These are phyloP conservation scores for Calyptommatus sinebrachiatus DNA, from an alignment of 2,113 vertebrate genomes.

Conservation along the genomic window DNA sequence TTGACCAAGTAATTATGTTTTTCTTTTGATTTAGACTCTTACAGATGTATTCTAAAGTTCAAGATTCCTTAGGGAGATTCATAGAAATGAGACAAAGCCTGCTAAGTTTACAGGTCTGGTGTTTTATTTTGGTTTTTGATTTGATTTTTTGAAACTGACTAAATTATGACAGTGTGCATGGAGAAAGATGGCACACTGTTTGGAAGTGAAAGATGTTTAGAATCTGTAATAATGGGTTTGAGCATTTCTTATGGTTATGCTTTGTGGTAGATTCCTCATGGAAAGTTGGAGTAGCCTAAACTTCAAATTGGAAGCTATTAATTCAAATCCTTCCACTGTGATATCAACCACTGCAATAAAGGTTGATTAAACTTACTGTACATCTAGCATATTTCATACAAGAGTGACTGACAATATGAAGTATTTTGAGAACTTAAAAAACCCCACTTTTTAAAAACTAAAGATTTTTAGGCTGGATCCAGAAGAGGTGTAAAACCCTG, in stretches of 20 bases:
- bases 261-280: background rate
- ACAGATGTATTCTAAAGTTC: conserved; percentile 68
- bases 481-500: no score
- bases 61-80: conserved; percentile 68
- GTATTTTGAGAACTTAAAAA: background rate
- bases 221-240: no score
- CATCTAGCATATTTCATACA: background rate
- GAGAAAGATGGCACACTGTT: background rate
- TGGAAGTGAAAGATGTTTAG: background rate
- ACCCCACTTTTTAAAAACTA: no score
- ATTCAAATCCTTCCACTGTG: background rate
- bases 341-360: background rate
- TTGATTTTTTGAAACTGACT: background rate
- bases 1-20: conserved; percentile 23
- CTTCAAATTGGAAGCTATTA: background rate
- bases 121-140: background rate
- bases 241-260: background rate
- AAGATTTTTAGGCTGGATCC: no score
- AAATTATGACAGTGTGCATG: background rate
- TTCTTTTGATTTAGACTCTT: conserved; percentile 68
- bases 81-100: conserved; percentile 72
- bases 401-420: background rate
- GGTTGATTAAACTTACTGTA: no score
- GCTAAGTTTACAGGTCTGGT: conserved; percentile 71
- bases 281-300: background rate